Evolutionary conservation across 2,113 vertebrate species (phyloP).

Genomic region (mouse (Mus musculus)): DNA sequence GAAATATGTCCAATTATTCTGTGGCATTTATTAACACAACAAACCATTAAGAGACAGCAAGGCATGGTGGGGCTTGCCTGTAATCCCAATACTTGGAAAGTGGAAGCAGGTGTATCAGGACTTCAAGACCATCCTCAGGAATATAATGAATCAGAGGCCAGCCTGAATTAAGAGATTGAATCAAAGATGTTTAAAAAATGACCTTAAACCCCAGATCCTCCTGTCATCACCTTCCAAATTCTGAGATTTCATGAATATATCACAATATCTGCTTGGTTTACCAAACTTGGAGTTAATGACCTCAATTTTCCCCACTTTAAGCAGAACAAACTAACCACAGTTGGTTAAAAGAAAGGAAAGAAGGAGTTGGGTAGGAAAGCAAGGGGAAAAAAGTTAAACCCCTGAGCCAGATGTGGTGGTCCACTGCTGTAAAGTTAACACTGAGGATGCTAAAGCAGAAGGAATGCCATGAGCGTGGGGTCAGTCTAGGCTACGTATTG

Average conservation of each 20-base stretch:
- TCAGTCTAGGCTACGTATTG: not conserved
- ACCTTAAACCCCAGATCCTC: not conserved
- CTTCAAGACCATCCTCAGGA: not conserved
- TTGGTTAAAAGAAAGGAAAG: not conserved
- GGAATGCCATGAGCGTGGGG: not conserved
- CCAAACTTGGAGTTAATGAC: not conserved
- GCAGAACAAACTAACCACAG: conserved; percentile 3
- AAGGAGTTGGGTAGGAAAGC: not conserved
- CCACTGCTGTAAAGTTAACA: not conserved
- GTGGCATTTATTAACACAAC: not conserved
- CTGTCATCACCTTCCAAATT: not conserved
- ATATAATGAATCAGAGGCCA: not conserved
- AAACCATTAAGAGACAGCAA: not conserved
- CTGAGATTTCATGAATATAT: not conserved
- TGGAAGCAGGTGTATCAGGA: not conserved
- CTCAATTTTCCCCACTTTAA: conserved; percentile 25
- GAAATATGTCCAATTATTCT: not conserved
- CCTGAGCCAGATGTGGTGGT: not conserved
- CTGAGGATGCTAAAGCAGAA: not conserved
- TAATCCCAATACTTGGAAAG: not conserved
- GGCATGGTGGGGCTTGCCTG: not conserved
- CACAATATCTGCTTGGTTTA: not conserved
- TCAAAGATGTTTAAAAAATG: not conserved
- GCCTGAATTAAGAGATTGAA: not conserved
- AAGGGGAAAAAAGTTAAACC: not conserved